Evolutionary conservation across 2,113 vertebrate species (phyloP).

Genomic region (Camelus dromedarius): DNA sequence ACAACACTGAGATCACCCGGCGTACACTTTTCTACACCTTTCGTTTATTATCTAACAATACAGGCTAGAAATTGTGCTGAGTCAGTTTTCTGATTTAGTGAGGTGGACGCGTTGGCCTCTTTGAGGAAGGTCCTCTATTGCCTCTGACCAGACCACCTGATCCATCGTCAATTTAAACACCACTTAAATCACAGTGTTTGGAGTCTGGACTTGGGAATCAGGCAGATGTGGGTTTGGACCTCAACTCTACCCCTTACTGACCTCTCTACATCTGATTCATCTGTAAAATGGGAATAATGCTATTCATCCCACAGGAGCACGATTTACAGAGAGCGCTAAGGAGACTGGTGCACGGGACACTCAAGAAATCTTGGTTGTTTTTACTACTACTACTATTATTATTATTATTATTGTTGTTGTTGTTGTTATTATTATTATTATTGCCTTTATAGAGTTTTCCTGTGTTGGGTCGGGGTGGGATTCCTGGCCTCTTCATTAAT

Average conservation of each 20-base stretch:
- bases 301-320: rapidly evolving
- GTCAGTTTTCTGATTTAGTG: not conserved
- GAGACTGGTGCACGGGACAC: rapidly evolving
- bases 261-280: not conserved
- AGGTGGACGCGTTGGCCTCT: not conserved
- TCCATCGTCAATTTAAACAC: not conserved
- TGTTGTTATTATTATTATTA: no score
- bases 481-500: not conserved
- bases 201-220: not conserved
- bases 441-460: not conserved
- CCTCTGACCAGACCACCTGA: not conserved
- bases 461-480: not conserved
- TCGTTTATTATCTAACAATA: not conserved
- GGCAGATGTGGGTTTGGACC: not conserved
- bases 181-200: not conserved
- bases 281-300: not conserved
- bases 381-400: rapidly evolving
- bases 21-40: not conserved
- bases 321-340: not conserved
- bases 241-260: no score
- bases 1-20: not conserved
- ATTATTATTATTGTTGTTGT: no score
- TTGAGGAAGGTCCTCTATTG: not conserved
- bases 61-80: not conserved
- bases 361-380: not conserved